phyloP scores from a whole-genome alignment of 2,113 vertebrate genomes.

The Amazona vittata region DNA sequence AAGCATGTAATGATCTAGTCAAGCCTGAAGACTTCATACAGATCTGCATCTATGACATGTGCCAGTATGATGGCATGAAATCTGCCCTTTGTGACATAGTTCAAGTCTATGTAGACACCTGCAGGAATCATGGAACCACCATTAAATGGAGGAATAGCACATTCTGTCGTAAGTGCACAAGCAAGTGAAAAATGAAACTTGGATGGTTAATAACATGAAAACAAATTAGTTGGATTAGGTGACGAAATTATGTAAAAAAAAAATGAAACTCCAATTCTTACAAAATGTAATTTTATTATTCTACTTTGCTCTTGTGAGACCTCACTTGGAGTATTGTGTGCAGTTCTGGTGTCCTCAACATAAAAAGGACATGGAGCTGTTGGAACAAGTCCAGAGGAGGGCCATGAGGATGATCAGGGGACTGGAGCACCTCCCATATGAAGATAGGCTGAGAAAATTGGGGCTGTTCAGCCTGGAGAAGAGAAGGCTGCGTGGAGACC shows the following conservation, averaged over 20 bases:
- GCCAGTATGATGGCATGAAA: conserved; percentile 68
- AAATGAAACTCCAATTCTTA: neutral
- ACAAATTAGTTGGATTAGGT: neutral
- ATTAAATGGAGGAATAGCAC: conserved; percentile 69
- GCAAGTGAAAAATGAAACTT: neutral
- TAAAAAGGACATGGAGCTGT: no score
- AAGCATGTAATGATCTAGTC: conserved; percentile 56
- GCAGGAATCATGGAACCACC: conserved; percentile 54
- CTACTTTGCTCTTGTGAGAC: no score
- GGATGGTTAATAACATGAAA: neutral
- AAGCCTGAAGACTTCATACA: conserved; percentile 61
- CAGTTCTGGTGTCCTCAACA: no score
- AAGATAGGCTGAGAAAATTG: no score
- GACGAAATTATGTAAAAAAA: neutral
- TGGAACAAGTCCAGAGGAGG: no score
- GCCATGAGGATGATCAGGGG: no score
- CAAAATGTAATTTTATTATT: neutral
- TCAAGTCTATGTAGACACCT: conserved; percentile 70
- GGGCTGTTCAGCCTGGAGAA: no score
- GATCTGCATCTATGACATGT: conserved; percentile 73
- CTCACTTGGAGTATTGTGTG: no score
- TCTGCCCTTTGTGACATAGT: conserved; percentile 63
- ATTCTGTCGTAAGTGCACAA: conserved; percentile 68
- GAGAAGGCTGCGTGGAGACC: no score
- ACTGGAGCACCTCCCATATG: no score